A percentile compares a stretch with the other conserved stretches of the same genome.
These are phyloP conservation scores for Danionella cerebrum DNA, from an alignment of 2,113 vertebrate genomes.

Conservation along the genomic window DNA sequence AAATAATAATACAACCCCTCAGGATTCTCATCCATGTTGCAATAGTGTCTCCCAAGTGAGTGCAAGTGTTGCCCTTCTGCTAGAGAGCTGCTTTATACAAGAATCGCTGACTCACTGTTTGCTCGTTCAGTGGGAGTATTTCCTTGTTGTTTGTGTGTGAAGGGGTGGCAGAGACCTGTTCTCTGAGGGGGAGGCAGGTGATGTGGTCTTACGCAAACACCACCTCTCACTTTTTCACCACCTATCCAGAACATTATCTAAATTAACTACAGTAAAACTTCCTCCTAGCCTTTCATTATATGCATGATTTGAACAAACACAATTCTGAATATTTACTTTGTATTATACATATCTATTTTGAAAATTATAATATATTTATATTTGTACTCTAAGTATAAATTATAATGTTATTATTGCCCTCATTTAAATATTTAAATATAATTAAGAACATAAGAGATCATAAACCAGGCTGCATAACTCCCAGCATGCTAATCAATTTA, in stretches of 20 bases:
- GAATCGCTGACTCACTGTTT: slow-evolving; percentile 16
- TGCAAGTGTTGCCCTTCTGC: neutral
- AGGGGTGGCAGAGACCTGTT: slow-evolving; percentile 14
- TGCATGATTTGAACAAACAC: neutral
- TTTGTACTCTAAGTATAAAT: too few species aligned
- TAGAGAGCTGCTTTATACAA: neutral
- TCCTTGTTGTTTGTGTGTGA: neutral
- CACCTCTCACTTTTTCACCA: slow-evolving; percentile 13
- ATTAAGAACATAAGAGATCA: too few species aligned
- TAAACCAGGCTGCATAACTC: too few species aligned
- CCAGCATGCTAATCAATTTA: too few species aligned
- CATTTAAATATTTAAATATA: too few species aligned
- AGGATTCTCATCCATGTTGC: neutral
- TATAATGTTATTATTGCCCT: too few species aligned
- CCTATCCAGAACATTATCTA: slow-evolving; percentile 13
- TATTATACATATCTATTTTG: too few species aligned
- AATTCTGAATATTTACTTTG: too few species aligned
- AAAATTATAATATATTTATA: too few species aligned
- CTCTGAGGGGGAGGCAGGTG: slow-evolving; percentile 6
- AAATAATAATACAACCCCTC: neutral
- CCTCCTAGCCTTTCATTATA: slow-evolving; percentile 1
- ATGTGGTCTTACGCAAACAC: slow-evolving; percentile 17
- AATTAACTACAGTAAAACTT: neutral
- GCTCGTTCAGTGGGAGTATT: slow-evolving; percentile 14
- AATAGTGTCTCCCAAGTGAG: neutral